phyloP scores from a whole-genome alignment of 2,797 vertebrate genomes.

The Adrianichthys oophorus region DNA sequence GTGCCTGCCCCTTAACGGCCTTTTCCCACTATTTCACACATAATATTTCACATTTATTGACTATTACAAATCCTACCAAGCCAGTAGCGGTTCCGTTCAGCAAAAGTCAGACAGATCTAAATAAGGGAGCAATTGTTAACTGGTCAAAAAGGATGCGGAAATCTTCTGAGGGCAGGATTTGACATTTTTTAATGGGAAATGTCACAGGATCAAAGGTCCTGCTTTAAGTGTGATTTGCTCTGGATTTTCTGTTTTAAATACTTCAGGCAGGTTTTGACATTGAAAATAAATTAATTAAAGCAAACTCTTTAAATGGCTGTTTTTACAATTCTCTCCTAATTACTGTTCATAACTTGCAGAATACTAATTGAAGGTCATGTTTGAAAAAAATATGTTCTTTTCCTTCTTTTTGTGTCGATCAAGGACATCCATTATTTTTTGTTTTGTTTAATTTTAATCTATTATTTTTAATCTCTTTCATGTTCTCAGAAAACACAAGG shows the following conservation, averaged over 20 bases:
- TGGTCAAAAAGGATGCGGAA: conserved; percentile 62
- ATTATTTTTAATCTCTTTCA: conserved; percentile 5
- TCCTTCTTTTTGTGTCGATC: background rate
- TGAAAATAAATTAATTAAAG: conserved; percentile 25
- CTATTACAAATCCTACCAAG: conserved; percentile 94
- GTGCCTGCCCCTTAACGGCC: conserved; percentile 93
- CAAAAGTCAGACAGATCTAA: conserved; percentile 80
- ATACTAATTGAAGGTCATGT: conserved; percentile 2
- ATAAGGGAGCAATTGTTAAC: conserved; percentile 86
- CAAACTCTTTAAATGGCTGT: background rate
- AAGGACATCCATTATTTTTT: conserved; percentile 6
- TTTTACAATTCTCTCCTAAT: background rate
- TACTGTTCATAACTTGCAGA: background rate
- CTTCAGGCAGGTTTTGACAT: conserved; percentile 4
- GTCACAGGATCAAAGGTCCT: conserved; percentile 24
- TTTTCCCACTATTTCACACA: conserved; percentile 94
- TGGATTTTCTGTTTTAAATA: conserved; percentile 32
- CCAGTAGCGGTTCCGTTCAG: conserved; percentile 90
- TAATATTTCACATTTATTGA: conserved; percentile 99
- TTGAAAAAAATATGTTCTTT: background rate
- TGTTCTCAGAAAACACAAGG: conserved; percentile 17
- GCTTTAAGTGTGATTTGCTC: conserved; percentile 39
- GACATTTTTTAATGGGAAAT: conserved; percentile 75
- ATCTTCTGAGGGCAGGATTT: conserved; percentile 56
- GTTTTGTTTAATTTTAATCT: no score